Conservation (phyloP, 2,888 invertebrate species). For the Drosophila pseudotalamancana region DNA sequence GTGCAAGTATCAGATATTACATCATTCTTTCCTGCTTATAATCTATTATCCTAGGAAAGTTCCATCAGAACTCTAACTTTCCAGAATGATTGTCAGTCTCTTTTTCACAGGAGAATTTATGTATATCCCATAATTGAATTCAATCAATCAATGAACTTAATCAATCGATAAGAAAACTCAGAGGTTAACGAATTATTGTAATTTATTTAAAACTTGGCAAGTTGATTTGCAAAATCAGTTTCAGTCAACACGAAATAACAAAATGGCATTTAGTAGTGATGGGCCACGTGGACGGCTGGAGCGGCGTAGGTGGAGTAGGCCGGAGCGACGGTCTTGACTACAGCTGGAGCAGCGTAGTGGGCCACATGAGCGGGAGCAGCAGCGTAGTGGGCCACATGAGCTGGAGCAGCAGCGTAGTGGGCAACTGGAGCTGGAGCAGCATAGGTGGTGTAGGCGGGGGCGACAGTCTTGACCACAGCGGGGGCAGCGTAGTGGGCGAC, state of each 20-base stretch:
- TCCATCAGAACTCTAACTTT: no score
- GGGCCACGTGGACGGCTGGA: conserved; percentile 45
- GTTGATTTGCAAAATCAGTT: conserved; percentile 33
- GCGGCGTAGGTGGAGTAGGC: conserved; percentile 40
- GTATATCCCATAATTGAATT: no score
- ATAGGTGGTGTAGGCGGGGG: conserved; percentile 31
- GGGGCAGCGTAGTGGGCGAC: conserved; percentile 47
- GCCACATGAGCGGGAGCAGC: conserved; percentile 1
- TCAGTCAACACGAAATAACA: conserved; percentile 48
- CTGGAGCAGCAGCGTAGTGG: conserved; percentile 49
- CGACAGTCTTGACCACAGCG: conserved; percentile 56
- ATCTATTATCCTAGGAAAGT: no score
- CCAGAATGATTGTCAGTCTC: no score
- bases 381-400: conserved; percentile 45
- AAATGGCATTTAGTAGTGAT: conserved; percentile 61
- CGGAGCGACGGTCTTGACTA: conserved; percentile 44
- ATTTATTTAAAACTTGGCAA: conserved; percentile 49
- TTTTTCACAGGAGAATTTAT: no score
- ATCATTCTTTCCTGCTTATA: no score
- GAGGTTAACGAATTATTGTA: conserved; percentile 17
- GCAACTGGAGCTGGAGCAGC: conserved; percentile 45
- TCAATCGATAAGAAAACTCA: background rate
- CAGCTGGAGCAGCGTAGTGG: conserved; percentile 46
- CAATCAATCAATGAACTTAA: no score
- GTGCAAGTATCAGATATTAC: no score